Evolutionary conservation across 2,888 invertebrate species (phyloP).

Genomic region (Platycnemis pennipes): DNA sequence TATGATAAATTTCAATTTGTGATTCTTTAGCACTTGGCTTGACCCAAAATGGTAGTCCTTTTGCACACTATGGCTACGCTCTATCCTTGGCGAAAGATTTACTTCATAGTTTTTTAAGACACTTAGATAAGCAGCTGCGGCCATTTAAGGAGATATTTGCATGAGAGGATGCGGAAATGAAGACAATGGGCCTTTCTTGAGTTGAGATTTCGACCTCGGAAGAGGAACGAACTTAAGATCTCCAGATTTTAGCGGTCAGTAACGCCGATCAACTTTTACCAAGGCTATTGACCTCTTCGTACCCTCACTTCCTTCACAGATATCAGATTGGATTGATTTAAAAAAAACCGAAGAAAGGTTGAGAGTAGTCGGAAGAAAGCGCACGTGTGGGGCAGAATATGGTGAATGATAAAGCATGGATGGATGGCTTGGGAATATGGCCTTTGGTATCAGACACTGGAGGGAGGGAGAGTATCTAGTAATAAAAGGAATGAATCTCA

Average conservation of each 20-base stretch:
- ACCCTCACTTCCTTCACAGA: neutral
- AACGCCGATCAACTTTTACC: neutral
- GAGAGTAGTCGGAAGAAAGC: neutral
- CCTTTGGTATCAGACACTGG: neutral
- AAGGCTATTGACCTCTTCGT: neutral
- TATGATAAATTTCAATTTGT: too few species aligned
- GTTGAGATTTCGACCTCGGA: neutral
- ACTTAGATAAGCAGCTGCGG: neutral
- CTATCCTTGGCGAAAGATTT: neutral
- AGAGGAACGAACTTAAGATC: neutral
- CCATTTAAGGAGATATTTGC: neutral
- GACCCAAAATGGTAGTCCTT: too few species aligned
- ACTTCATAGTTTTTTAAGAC: neutral
- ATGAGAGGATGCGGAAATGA: neutral
- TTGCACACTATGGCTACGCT: too few species aligned
- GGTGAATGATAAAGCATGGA: neutral
- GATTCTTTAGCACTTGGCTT: too few species aligned
- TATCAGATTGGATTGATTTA: neutral
- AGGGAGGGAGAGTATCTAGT: neutral
- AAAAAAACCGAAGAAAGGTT: neutral
- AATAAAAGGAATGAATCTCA: neutral
- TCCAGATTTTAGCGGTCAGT: neutral
- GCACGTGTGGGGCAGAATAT: neutral
- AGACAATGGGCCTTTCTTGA: neutral
- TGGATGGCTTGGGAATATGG: neutral